phyloP scores from a whole-genome alignment of 2,113 vertebrate genomes.

The Azemiops feae region DNA sequence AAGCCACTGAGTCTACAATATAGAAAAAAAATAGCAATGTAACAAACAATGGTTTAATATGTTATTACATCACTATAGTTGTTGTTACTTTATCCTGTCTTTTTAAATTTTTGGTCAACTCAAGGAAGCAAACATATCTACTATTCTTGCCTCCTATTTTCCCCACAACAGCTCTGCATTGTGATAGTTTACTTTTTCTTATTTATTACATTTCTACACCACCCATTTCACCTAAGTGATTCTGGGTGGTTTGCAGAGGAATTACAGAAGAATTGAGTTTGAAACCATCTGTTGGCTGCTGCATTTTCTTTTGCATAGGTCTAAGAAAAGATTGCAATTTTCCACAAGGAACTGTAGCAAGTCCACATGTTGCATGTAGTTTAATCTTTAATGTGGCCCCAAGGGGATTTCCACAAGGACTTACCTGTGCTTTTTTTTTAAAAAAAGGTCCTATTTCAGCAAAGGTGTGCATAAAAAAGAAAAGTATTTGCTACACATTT shows the following conservation, averaged over 20 bases:
- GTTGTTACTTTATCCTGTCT: not conserved
- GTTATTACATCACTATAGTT: not conserved
- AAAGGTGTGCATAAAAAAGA: not conserved
- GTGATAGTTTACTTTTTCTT: not conserved
- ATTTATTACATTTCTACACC: not conserved
- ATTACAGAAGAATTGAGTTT: not conserved
- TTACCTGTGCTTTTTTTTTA: not conserved
- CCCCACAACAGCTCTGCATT: not conserved
- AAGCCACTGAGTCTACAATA: not conserved
- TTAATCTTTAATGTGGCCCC: not conserved
- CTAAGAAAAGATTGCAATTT: not conserved
- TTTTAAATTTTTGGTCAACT: not conserved
- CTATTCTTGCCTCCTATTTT: not conserved
- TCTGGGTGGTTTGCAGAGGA: not conserved
- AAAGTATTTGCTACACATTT: not conserved
- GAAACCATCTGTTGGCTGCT: not conserved
- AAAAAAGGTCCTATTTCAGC: not conserved
- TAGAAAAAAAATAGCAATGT: not conserved
- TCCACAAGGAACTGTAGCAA: not conserved
- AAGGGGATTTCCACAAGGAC: not conserved
- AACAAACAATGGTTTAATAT: not conserved
- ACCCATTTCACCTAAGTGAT: not conserved
- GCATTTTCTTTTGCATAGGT: not conserved
- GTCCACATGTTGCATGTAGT: not conserved
- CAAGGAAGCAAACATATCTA: not conserved